These are phyloP conservation scores for Alectoris magna DNA, from an alignment of 2,797 vertebrate genomes.

Conservation along the genomic window DNA sequence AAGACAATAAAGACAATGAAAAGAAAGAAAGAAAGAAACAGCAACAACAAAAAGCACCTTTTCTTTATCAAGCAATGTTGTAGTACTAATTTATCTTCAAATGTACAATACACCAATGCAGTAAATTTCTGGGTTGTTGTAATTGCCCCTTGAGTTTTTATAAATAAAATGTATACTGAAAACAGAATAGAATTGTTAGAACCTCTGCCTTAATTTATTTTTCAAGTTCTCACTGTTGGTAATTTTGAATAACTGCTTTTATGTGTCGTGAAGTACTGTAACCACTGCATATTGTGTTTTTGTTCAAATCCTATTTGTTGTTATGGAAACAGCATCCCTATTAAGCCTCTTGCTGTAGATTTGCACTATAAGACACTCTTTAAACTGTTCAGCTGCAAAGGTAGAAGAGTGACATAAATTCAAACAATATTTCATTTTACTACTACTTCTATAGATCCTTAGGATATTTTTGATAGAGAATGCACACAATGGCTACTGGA, in stretches of 20 bases:
- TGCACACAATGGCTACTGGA: not conserved
- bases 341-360: slow-evolving; percentile 77
- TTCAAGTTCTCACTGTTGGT: slow-evolving; percentile 70
- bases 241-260: slow-evolving; percentile 82
- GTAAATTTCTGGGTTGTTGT: slow-evolving; percentile 16
- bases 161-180: slow-evolving; percentile 77
- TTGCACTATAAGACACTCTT: slow-evolving; percentile 66
- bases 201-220: slow-evolving; percentile 75
- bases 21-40: not conserved
- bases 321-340: slow-evolving; percentile 82
- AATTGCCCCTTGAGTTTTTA: slow-evolving; percentile 63
- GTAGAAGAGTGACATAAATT: slow-evolving; percentile 56
- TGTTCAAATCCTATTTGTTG: slow-evolving; percentile 82
- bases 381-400: slow-evolving; percentile 67
- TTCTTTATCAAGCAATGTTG: not conserved
- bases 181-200: slow-evolving; percentile 70
- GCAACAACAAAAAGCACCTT: not conserved
- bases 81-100: not conserved
- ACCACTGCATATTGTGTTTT: slow-evolving; percentile 76
- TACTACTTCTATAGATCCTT: slow-evolving; percentile 14
- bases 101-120: not conserved
- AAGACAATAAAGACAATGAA: not conserved
- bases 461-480: slow-evolving; percentile 39
- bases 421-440: slow-evolving; percentile 31
- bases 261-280: slow-evolving; percentile 76